phyloP scores from a whole-genome alignment of 2,888 invertebrate species.

The Copidosoma aretas region DNA sequence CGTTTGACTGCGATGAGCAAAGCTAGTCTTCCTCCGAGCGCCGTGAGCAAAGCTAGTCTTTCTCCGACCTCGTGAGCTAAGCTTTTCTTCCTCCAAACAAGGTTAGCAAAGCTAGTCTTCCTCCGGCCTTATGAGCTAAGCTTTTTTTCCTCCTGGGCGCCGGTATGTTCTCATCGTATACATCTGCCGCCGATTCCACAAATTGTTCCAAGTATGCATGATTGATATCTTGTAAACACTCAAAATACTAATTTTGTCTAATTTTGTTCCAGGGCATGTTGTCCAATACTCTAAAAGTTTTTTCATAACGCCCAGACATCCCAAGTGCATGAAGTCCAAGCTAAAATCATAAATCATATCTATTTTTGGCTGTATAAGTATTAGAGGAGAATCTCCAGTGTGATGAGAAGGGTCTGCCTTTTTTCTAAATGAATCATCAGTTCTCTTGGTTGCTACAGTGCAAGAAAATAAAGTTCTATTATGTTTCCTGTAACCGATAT shows the following conservation, averaged over 20 bases:
- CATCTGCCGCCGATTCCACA: no score
- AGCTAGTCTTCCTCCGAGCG: no score
- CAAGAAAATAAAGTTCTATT: slow-evolving; percentile 25
- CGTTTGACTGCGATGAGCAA: no score
- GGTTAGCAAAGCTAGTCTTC: no score
- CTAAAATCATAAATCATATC: slow-evolving; percentile 38
- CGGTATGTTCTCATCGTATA: no score
- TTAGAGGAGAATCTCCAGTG: slow-evolving; percentile 26
- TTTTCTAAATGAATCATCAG: slow-evolving; percentile 28
- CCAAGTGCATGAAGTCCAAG: slow-evolving; percentile 41
- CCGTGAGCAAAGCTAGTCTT: no score
- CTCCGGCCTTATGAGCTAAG: no score
- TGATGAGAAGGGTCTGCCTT: slow-evolving; percentile 35
- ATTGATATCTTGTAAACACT: no score
- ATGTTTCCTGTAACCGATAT: slow-evolving; percentile 24
- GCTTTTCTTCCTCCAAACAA: no score
- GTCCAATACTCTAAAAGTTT: slow-evolving; percentile 36
- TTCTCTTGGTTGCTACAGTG: slow-evolving; percentile 9
- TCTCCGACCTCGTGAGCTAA: no score
- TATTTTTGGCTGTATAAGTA: slow-evolving; percentile 21
- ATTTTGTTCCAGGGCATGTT: background rate
- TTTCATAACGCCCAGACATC: slow-evolving; percentile 34
- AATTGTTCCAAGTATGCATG: no score
- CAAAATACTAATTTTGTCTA: slow-evolving; percentile 5
- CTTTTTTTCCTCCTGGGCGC: no score